Percentiles rank a stretch among this genome's conserved stretches.
Evolutionary conservation across 1,140 invertebrate species (phyloP).

Genomic region (Drosophila ogumai): DNA sequence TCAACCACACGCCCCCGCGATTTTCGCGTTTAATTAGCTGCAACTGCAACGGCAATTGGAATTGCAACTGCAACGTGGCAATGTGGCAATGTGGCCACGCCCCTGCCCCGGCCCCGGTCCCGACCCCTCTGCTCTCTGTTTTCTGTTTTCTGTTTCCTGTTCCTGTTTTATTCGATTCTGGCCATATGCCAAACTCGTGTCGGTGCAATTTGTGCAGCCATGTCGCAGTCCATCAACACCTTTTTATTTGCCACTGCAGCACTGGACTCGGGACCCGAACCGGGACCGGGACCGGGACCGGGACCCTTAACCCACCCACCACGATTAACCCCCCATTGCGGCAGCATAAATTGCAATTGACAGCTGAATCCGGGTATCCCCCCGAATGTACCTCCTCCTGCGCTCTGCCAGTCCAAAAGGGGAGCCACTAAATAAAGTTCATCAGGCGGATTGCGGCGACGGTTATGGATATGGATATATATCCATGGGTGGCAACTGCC

Average conservation of each 20-base stretch:
- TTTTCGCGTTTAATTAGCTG: conserved; percentile 79
- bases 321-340: neutral
- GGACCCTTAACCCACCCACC: conserved; percentile 1
- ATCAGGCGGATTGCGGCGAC: conserved; percentile 30
- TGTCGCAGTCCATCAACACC: conserved; percentile 80
- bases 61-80: conserved; percentile 25
- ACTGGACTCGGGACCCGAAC: neutral
- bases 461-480: conserved; percentile 12
- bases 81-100: conserved; percentile 11
- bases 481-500: neutral
- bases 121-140: conserved; percentile 2
- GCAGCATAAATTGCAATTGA: conserved; percentile 44
- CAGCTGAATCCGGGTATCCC: conserved; percentile 4
- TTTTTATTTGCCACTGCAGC: conserved; percentile 60
- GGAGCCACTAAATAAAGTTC: conserved; percentile 31
- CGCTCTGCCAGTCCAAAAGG: neutral
- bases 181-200: conserved; percentile 63
- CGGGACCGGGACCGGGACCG: neutral
- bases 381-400: neutral
- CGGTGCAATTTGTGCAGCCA: conserved; percentile 76
- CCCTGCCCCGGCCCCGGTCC: neutral
- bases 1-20: conserved; percentile 36
- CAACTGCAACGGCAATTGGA: conserved; percentile 61
- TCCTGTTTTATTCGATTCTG: conserved; percentile 45
- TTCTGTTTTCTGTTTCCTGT: neutral